phyloP scores from a whole-genome alignment of 2,113 vertebrate genomes.

The Rhodinocichla rosea region DNA sequence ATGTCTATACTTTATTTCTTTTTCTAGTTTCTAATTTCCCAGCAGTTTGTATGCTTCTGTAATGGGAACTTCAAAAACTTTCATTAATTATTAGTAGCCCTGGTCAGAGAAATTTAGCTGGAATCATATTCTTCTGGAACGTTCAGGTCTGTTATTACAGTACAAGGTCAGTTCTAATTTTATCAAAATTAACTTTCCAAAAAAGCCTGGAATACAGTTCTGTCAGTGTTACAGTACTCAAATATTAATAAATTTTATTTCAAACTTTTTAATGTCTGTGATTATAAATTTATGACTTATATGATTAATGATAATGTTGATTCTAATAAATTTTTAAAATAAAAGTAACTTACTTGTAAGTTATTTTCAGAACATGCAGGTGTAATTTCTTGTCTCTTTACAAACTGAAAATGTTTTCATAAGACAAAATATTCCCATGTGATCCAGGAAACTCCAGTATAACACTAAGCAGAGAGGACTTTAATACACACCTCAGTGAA shows the following conservation, averaged over 20 bases:
- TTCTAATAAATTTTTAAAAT: not conserved
- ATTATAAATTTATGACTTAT: not conserved
- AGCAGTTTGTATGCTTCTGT: constrained; percentile 8
- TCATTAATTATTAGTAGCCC: not conserved
- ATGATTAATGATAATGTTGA: not conserved
- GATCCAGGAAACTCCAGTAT: not conserved
- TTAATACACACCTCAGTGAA: not conserved
- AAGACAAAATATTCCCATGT: not conserved
- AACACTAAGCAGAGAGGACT: not conserved
- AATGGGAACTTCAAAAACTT: constrained; percentile 31
- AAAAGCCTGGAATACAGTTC: not conserved
- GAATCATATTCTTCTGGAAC: not conserved
- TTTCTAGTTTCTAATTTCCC: constrained; percentile 47
- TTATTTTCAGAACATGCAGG: not conserved
- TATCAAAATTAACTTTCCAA: not conserved
- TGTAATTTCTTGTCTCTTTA: not conserved
- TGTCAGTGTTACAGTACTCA: not conserved
- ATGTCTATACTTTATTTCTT: constrained; percentile 25
- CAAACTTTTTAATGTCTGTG: not conserved
- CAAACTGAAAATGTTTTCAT: not conserved
- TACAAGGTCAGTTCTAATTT: not conserved
- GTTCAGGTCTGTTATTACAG: not conserved
- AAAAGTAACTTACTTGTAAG: not conserved
- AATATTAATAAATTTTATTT: not conserved
- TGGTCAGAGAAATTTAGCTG: not conserved